Evolutionary conservation across 2,888 invertebrate genomes (phyloP).

Genomic region (Anarsia innoxiella): DNA sequence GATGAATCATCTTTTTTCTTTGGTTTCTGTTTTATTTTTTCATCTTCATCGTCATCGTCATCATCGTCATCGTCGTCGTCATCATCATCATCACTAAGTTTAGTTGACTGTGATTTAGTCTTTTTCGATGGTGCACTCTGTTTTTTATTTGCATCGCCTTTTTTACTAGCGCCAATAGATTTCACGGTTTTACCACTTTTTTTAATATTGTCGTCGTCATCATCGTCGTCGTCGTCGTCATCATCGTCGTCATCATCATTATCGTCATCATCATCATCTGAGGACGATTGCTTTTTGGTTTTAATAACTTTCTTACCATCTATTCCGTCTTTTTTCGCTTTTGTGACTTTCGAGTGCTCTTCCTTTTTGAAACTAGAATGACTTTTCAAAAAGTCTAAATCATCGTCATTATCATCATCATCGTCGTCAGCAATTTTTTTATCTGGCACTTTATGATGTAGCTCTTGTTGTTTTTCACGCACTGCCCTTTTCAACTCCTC

Average conservation of each 20-base stretch:
- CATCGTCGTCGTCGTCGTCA: conserved; percentile 16
- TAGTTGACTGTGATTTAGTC: background rate
- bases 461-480: conserved; percentile 40
- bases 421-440: conserved; percentile 38
- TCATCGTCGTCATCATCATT: conserved; percentile 26
- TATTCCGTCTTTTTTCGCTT: conserved; percentile 18
- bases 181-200: conserved; percentile 13
- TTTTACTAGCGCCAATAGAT: conserved; percentile 15
- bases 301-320: conserved; percentile 13
- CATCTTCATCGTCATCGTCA: conserved; percentile 16
- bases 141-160: conserved; percentile 11
- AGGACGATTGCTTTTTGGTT: conserved; percentile 11
- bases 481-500: conserved; percentile 46
- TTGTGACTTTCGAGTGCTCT: conserved; percentile 21
- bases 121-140: background rate
- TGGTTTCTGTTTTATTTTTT: background rate
- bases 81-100: background rate
- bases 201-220: conserved; percentile 15
- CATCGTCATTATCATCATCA: conserved; percentile 32
- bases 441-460: conserved; percentile 34
- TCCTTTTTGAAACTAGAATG: conserved; percentile 28
- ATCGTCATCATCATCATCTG: conserved; percentile 17
- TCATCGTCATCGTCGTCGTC: conserved; percentile 14
- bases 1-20: background rate
- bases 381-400: conserved; percentile 23